phyloP scores from a whole-genome alignment of 2,888 invertebrate genomes.

The Tachina lurida region DNA sequence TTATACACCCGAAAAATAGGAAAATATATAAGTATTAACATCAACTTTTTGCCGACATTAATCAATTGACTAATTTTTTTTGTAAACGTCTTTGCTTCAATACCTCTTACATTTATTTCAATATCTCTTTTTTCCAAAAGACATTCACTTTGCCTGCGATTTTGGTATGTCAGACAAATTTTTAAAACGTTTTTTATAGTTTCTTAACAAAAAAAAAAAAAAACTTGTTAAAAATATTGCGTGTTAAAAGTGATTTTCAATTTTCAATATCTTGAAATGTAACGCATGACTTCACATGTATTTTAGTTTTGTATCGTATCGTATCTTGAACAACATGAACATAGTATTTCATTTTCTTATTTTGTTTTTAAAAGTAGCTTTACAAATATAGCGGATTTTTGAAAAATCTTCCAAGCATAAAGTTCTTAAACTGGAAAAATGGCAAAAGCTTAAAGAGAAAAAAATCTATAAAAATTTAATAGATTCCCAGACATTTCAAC shows the following conservation, averaged over 20 bases:
- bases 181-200: slow-evolving; percentile 19
- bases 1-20: not conserved
- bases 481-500: slow-evolving; percentile 63
- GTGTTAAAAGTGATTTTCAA: slow-evolving; percentile 70
- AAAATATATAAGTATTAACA: slow-evolving; percentile 4
- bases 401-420: slow-evolving; percentile 60
- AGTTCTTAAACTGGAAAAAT: slow-evolving; percentile 63
- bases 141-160: slow-evolving; percentile 65
- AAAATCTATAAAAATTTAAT: slow-evolving; percentile 26
- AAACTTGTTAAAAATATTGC: slow-evolving; percentile 65
- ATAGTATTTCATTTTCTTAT: slow-evolving; percentile 7
- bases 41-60: not conserved
- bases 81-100: slow-evolving; percentile 40
- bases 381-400: slow-evolving; percentile 55
- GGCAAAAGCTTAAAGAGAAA: slow-evolving; percentile 9
- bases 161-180: slow-evolving; percentile 59
- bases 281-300: slow-evolving; percentile 67
- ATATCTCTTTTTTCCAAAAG: slow-evolving; percentile 37
- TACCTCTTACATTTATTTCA: slow-evolving; percentile 45
- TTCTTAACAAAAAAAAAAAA: slow-evolving; percentile 6
- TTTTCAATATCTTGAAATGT: slow-evolving; percentile 67
- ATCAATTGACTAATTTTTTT: slow-evolving; percentile 1
- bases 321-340: slow-evolving; percentile 51
- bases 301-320: slow-evolving; percentile 32
- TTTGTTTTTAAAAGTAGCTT: slow-evolving; percentile 27